Percentiles rank a stretch among this genome's conserved stretches.
These are phyloP conservation scores for Jaculus jaculus DNA, from an alignment of 2,113 vertebrate species.

Conservation along the genomic window DNA sequence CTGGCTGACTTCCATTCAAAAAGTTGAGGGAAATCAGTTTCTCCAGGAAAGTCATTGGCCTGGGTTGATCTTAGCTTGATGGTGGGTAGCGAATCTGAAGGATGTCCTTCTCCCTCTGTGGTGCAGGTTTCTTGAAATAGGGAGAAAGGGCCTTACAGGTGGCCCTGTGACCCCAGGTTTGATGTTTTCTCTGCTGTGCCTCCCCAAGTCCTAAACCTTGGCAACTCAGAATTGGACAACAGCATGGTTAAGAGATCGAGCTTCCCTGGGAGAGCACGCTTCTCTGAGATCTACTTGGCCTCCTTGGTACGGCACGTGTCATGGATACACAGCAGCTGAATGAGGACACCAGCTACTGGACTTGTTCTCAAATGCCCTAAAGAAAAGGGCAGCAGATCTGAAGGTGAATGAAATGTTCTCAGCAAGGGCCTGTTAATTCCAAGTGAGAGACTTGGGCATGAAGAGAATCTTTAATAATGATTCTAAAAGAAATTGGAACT, in stretches of 20 bases:
- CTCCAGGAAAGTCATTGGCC: background rate
- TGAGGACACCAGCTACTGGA: no score
- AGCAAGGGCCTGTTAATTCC: background rate
- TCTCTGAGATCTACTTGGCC: background rate
- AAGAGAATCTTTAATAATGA: background rate
- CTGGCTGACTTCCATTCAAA: background rate
- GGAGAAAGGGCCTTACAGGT: background rate
- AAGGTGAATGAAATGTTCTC: constrained; percentile 5
- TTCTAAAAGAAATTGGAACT: background rate
- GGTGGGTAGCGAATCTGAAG: background rate
- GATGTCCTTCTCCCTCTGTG: background rate
- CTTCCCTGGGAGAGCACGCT: background rate
- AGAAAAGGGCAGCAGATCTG: background rate
- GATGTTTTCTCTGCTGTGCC: background rate
- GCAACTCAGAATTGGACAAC: background rate
- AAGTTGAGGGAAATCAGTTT: background rate
- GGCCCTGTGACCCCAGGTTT: background rate
- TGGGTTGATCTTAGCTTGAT: background rate
- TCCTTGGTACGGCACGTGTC: accelerated
- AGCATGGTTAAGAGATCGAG: background rate
- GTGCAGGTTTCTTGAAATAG: background rate
- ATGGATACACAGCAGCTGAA: background rate
- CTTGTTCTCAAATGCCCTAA: background rate
- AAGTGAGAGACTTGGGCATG: background rate
- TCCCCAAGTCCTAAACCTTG: background rate